Percentiles rank a stretch among this genome's conserved stretches.
phyloP scores from a whole-genome alignment of 1,140 invertebrate genomes.

The Drosophila fuyamai region DNA sequence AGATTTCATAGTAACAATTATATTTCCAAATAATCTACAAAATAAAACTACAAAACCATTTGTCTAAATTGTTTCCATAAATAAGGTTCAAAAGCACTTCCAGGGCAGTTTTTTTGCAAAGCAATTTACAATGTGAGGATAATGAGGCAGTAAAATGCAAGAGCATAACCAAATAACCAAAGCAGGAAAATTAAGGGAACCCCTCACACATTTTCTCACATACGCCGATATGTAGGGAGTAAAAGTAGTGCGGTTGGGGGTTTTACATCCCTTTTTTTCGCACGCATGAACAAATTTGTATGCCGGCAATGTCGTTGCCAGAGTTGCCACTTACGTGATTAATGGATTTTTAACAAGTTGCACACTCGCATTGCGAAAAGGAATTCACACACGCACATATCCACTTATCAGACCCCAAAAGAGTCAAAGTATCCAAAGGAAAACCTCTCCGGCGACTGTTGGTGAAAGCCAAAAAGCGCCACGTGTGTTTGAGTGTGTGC shows the following conservation, averaged over 20 bases:
- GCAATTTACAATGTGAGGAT: constrained; percentile 28
- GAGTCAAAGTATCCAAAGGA: constrained; percentile 77
- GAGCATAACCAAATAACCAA: constrained; percentile 55
- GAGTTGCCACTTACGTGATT: constrained; percentile 84
- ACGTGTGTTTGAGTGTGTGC: constrained; percentile 19
- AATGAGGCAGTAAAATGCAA: constrained; percentile 78
- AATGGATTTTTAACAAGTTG: constrained; percentile 84
- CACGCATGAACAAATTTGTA: constrained; percentile 83
- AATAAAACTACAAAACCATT: not conserved
- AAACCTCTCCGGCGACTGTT: constrained; percentile 55
- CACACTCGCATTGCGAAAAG: constrained; percentile 49
- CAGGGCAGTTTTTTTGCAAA: constrained; percentile 3
- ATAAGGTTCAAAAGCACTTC: not conserved
- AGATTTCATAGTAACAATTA: too few species aligned
- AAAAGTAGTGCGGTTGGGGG: not conserved
- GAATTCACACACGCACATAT: constrained; percentile 44
- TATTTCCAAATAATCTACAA: too few species aligned
- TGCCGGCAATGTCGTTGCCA: constrained; percentile 79
- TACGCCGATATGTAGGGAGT: not conserved
- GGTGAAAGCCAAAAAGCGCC: constrained; percentile 72
- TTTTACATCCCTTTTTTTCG: constrained; percentile 61
- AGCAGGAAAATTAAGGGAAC: constrained; percentile 69
- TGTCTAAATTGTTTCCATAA: constrained; percentile 6
- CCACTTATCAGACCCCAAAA: constrained; percentile 61
- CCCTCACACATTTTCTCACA: constrained; percentile 20